Evolutionary conservation across 2,888 invertebrate genomes (phyloP), one percentile per base, ranked within the genome.

Genomic region (Leucophenga maculata): DNA sequence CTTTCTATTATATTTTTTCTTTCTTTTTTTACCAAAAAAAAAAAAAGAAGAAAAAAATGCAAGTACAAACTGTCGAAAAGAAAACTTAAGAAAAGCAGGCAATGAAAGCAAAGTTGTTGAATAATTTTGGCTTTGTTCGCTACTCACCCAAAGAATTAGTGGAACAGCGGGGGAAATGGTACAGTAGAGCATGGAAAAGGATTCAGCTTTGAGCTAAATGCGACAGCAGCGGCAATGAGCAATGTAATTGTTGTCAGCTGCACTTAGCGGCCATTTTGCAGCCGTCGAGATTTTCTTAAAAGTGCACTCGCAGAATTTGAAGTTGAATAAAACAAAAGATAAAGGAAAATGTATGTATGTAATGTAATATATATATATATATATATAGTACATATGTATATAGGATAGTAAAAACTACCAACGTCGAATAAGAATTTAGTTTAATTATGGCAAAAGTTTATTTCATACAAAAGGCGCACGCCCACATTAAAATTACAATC

Each of bases 391-490:
- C 6, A 13, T n/a, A 48, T 14, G 16, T n/a, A 48, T 3, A 6
- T 18, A 54, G 16, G 16, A 52, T 20, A 22, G 20, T 3, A 54
- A 55, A 20, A 55, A 55, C 22, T 39, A 39, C 8, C 39, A 39
- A n/a, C 39, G 39, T 39, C 39, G 39, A 22, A 55, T 20, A 20
- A 55, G 20, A 55, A 55, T 79, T 78, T 70, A 75, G 80, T 79
- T 78, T 78, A 78, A 78, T 78, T 78, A 79, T 78, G 75, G 77
- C 72, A 72, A 77, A 78, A 78, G 77, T 79, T 79, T 73, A 22
- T 32, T 22, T 65, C 78, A 78, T 72, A 78, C 67, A 77, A 75
- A 78, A 79, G 75, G 72, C 50, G 50, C 18, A 50, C 39, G 39
- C 39, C 39, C 39, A 39, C 11, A 26, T 39, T 39, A 39, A 39